phyloP scores from a whole-genome alignment of 1,140 invertebrate genomes.

The Drosophila truncata region DNA sequence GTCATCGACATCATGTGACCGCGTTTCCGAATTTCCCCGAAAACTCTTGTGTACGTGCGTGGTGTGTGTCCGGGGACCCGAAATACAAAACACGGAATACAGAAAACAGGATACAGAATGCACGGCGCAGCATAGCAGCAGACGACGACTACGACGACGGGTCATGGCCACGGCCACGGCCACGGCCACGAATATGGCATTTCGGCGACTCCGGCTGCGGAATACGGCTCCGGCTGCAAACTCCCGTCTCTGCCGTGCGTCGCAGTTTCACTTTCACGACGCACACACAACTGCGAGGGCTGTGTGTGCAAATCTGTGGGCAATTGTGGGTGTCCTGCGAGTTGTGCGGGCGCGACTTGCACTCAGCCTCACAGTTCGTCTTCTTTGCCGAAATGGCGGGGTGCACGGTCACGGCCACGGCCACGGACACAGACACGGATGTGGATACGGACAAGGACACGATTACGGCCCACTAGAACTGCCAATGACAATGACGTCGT shows the following conservation, averaged over 20 bases:
- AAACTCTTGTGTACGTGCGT: slow-evolving; percentile 47
- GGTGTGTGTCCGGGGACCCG: slow-evolving; percentile 22
- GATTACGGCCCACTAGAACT: slow-evolving; percentile 21
- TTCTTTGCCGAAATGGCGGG: slow-evolving; percentile 52
- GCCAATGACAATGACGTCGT: slow-evolving; percentile 38
- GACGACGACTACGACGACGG: slow-evolving; percentile 41
- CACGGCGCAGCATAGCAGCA: slow-evolving; percentile 64
- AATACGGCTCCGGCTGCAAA: slow-evolving; percentile 36
- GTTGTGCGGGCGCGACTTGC: slow-evolving; percentile 58
- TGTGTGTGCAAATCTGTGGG: slow-evolving; percentile 26
- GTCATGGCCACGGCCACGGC: slow-evolving; percentile 70
- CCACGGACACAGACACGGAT: neutral
- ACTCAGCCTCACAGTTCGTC: slow-evolving; percentile 74
- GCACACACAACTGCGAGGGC: slow-evolving; percentile 22
- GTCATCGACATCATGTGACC: slow-evolving; percentile 66
- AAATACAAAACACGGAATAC: slow-evolving; percentile 55
- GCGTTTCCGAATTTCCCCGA: slow-evolving; percentile 71
- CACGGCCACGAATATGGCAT: slow-evolving; percentile 69
- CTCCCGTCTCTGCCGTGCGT: slow-evolving; percentile 52
- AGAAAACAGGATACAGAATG: slow-evolving; percentile 18
- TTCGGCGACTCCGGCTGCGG: slow-evolving; percentile 60
- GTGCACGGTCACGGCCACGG: slow-evolving; percentile 3
- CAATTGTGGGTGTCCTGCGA: slow-evolving; percentile 29
- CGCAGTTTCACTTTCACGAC: slow-evolving; percentile 76
- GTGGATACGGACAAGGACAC: slow-evolving; percentile 1